A percentile compares a stretch with the other conserved stretches of the same genome.
phyloP scores from a whole-genome alignment of 2,113 vertebrate genomes.

The Leucopsar rothschildi region DNA sequence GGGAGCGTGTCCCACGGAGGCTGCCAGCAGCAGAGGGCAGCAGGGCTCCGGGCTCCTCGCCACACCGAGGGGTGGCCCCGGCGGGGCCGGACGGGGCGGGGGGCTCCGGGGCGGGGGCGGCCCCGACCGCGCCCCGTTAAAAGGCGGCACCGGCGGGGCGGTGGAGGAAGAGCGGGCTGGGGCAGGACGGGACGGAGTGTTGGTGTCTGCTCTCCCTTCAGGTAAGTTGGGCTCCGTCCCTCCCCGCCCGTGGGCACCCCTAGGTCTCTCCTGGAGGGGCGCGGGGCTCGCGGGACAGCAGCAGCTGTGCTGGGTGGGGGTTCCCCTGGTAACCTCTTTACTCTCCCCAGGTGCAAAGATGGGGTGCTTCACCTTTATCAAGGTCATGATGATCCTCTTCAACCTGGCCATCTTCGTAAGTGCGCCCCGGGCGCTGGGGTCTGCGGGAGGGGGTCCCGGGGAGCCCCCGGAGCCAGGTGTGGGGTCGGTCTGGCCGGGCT shows the following conservation, averaged over 20 bases:
- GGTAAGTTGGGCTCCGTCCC: neutral
- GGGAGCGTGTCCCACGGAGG: fast-evolving
- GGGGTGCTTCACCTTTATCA: constrained; percentile 86
- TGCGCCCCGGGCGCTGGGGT: constrained; percentile 1
- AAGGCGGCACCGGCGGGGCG: neutral
- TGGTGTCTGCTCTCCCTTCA: neutral
- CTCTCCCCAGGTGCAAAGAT: constrained; percentile 76
- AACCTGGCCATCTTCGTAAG: constrained; percentile 90
- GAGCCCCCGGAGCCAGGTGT: neutral
- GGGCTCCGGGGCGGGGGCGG: neutral
- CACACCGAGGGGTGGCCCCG: neutral
- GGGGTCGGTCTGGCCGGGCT: neutral
- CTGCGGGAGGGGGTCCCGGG: no score
- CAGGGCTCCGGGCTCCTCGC: neutral
- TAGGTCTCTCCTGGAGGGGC: fast-evolving
- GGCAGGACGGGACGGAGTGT: fast-evolving
- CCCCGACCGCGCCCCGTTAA: neutral
- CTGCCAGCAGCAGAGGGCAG: constrained; percentile 37
- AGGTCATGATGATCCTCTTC: constrained; percentile 86
- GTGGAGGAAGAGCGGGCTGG: neutral
- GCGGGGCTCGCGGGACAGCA: neutral
- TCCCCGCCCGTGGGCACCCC: fast-evolving
- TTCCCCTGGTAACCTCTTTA: neutral
- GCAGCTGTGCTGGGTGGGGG: neutral
- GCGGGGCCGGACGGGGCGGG: neutral